Percentiles rank a stretch among this genome's conserved stretches.
Conservation (phyloP, 1,140 invertebrate species). For the Phocides pigmalion region DNA sequence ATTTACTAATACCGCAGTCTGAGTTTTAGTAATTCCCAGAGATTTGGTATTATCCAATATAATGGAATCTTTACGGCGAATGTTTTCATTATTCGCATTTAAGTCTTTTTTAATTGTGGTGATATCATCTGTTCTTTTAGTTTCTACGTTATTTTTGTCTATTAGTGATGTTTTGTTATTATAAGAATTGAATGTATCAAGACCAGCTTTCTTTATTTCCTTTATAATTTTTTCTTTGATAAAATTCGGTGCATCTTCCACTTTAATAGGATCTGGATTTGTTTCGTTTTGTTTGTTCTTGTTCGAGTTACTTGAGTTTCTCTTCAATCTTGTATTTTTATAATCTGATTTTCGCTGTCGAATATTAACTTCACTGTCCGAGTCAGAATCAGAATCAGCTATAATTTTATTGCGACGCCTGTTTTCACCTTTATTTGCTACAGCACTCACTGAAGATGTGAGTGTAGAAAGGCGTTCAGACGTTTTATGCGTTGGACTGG, state of each 20-base stretch:
- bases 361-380: slow-evolving; percentile 71
- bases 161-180: slow-evolving; percentile 23
- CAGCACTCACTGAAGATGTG: slow-evolving; percentile 74
- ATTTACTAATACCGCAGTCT: not conserved
- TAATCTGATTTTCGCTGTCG: slow-evolving; percentile 74
- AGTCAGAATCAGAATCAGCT: slow-evolving; percentile 80
- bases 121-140: slow-evolving; percentile 29
- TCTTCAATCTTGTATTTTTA: slow-evolving; percentile 76
- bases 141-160: slow-evolving; percentile 35
- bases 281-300: slow-evolving; percentile 68
- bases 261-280: slow-evolving; percentile 51
- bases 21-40: not conserved
- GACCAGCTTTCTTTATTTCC: slow-evolving; percentile 60
- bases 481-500: slow-evolving; percentile 71
- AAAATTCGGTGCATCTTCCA: slow-evolving; percentile 55
- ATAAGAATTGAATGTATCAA: slow-evolving; percentile 48
- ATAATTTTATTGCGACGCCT: slow-evolving; percentile 77
- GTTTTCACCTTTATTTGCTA: slow-evolving; percentile 81
- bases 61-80: slow-evolving; percentile 21
- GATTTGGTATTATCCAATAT: not conserved
- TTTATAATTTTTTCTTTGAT: slow-evolving; percentile 62
- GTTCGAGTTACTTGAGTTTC: slow-evolving; percentile 67
- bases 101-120: slow-evolving; percentile 25
- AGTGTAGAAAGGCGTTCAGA: slow-evolving; percentile 82
- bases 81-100: slow-evolving; percentile 17